Evolutionary conservation across 2,797 vertebrate genomes (phyloP).

Genomic region (Bryconaethiops microstoma): DNA sequence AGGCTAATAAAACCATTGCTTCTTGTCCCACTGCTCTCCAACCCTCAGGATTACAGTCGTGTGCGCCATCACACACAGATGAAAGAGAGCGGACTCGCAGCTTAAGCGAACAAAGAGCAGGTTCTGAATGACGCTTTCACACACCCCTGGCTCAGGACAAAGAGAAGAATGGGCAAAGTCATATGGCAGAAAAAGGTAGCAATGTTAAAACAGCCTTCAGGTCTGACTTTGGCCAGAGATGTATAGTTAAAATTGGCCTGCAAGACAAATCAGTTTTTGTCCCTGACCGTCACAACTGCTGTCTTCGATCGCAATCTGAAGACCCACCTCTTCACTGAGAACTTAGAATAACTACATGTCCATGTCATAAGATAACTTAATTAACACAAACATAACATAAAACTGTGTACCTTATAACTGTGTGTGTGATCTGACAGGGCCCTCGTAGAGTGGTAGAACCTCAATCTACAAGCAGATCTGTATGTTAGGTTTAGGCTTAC

Average conservation of each 20-base stretch:
- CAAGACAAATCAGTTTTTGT: no score
- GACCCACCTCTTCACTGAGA: no score
- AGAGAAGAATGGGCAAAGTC: slow-evolving; percentile 10
- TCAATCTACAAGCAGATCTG: no score
- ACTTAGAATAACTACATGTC: no score
- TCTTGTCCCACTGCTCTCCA: slow-evolving; percentile 28
- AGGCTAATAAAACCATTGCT: slow-evolving; percentile 23
- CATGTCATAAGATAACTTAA: no score
- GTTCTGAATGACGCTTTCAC: slow-evolving; percentile 27
- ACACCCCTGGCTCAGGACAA: slow-evolving; percentile 28
- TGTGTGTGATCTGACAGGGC: no score
- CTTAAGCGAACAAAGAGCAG: slow-evolving; percentile 30
- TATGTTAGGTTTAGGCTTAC: no score
- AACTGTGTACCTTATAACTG: no score
- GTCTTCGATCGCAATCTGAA: no score
- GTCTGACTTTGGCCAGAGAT: neutral
- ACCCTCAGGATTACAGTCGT: slow-evolving; percentile 31
- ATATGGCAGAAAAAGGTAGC: slow-evolving; percentile 1
- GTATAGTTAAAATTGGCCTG: neutral
- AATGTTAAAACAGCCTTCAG: slow-evolving; percentile 2
- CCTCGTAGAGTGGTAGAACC: no score
- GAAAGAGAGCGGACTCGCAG: slow-evolving; percentile 38
- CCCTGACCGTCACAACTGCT: no score
- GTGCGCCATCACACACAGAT: slow-evolving; percentile 25
- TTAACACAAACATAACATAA: no score